Evolutionary conservation across 2,888 invertebrate genomes (phyloP).

Genomic region (Xanthia togata): DNA sequence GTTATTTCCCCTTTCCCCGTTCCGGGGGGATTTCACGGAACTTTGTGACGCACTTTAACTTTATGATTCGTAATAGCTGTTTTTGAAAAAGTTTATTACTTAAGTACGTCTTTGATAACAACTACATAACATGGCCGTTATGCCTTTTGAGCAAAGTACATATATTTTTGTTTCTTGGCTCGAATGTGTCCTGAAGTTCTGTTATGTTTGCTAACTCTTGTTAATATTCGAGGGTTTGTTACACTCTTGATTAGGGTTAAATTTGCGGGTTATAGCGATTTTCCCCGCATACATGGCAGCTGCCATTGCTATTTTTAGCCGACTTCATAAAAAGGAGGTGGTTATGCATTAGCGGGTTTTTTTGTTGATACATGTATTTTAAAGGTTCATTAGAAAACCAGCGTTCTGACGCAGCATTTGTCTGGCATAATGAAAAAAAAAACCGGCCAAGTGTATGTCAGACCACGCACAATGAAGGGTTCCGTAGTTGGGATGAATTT

Average conservation of each 20-base stretch:
- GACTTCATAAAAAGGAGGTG: too few relatives aligned
- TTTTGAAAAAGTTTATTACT: neutral
- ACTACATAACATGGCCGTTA: neutral
- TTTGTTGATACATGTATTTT: too few relatives aligned
- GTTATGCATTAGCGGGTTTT: too few relatives aligned
- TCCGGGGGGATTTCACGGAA: neutral
- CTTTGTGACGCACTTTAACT: slow-evolving; percentile 17
- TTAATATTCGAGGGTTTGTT: neutral
- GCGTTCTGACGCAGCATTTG: too few relatives aligned
- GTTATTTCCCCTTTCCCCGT: neutral
- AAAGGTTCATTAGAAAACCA: too few relatives aligned
- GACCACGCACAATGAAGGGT: too few relatives aligned
- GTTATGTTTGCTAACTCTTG: neutral
- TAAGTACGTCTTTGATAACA: neutral
- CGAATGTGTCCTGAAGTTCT: neutral
- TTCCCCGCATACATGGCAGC: too few relatives aligned
- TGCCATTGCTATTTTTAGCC: too few relatives aligned
- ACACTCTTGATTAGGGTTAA: neutral
- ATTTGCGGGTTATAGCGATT: neutral
- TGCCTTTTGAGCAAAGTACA: neutral
- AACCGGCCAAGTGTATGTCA: too few relatives aligned
- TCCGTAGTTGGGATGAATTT: too few relatives aligned
- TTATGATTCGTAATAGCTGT: neutral
- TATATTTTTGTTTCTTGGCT: neutral
- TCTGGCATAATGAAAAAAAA: too few relatives aligned